Conservation (phyloP, 2,888 invertebrate species). For the Azorinus chamasolen region DNA sequence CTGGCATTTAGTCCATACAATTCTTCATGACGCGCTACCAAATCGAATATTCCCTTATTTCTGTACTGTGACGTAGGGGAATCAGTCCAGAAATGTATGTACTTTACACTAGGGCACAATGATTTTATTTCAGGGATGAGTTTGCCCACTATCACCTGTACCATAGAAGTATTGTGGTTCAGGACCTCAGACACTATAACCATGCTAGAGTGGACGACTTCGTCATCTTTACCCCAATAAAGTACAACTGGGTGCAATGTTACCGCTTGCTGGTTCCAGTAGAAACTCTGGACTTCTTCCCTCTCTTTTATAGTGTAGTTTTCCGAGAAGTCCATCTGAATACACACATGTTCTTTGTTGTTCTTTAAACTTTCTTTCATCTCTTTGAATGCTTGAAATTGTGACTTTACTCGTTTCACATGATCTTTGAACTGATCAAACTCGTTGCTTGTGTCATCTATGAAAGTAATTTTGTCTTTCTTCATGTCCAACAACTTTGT, state of each 20-base stretch:
- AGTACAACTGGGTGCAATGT: constrained; percentile 16
- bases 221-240: constrained; percentile 8
- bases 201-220: constrained; percentile 15
- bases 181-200: constrained; percentile 18
- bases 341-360: constrained; percentile 25
- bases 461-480: constrained; percentile 12
- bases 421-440: constrained; percentile 21
- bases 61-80: constrained; percentile 24
- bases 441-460: constrained; percentile 3
- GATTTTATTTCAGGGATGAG: background rate
- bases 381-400: constrained; percentile 26
- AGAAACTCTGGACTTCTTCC: constrained; percentile 19
- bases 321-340: constrained; percentile 37
- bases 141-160: constrained; percentile 18
- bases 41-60: constrained; percentile 15
- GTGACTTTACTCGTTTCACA: constrained; percentile 3
- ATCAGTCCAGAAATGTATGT: constrained; percentile 36
- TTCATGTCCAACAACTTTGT: constrained; percentile 22
- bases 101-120: constrained; percentile 3
- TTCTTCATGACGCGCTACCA: constrained; percentile 2
- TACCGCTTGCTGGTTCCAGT: constrained; percentile 9
- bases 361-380: constrained; percentile 28
- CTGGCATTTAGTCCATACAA: constrained; percentile 22
- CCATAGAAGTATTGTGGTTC: constrained; percentile 22
- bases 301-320: constrained; percentile 26